Percentiles rank a stretch among this genome's conserved stretches.
Evolutionary conservation across 2,797 vertebrate genomes (phyloP).

Genomic region (Labeo calbasu): DNA sequence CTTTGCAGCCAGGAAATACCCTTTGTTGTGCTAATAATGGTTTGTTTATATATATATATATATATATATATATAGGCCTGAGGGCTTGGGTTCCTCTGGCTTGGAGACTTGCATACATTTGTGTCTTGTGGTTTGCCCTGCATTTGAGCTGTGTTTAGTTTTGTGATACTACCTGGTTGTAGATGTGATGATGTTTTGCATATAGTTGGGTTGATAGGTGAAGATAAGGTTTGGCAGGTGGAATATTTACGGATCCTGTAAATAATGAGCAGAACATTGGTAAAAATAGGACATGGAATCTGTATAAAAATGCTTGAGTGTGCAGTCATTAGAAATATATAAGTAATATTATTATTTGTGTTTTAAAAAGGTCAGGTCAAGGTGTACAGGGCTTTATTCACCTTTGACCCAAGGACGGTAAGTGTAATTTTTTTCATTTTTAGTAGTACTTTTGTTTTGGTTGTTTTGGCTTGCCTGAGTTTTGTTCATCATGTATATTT

Average conservation of each 20-base stretch:
- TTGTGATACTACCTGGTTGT: not conserved
- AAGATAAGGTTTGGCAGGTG: not conserved
- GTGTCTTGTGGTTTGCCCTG: conserved; percentile 1
- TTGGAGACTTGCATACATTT: not conserved
- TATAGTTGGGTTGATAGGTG: not conserved
- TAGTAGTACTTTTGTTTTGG: not conserved
- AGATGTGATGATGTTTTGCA: conserved; percentile 13
- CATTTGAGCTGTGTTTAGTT: not conserved
- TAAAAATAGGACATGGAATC: not conserved
- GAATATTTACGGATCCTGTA: not conserved
- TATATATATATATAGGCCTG: conserved; percentile 18
- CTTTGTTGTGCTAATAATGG: conserved; percentile 22
- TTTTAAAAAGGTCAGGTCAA: conserved; percentile 89
- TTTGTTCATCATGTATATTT: not conserved
- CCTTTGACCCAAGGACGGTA: conserved; percentile 96
- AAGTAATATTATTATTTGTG: conserved; percentile 12
- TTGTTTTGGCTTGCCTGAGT: not conserved
- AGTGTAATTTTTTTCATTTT: conserved; percentile 63
- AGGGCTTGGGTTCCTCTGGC: conserved; percentile 1
- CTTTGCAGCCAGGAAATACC: not conserved
- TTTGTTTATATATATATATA: conserved; percentile 40
- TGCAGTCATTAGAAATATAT: not conserved
- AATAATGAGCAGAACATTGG: not conserved
- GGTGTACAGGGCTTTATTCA: conserved; percentile 94
- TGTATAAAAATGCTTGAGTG: not conserved